Evolutionary conservation across 2,797 vertebrate genomes (phyloP), one percentile per base, ranked within the genome.

Genomic region (Orestias chungarensis): DNA sequence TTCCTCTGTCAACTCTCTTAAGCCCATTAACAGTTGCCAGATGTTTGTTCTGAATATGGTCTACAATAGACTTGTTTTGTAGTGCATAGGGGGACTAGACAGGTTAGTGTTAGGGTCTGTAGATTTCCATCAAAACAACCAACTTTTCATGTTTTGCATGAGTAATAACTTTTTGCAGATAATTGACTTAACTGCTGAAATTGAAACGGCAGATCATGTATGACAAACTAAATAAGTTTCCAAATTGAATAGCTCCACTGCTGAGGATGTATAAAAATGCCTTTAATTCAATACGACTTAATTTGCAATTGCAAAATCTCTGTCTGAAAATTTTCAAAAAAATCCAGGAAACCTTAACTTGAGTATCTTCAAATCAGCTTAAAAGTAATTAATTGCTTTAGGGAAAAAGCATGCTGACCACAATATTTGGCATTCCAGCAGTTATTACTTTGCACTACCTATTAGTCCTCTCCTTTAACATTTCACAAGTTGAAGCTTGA

Each of bases 11-110:
- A 91, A 88, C 87, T 90, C 91, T 90, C 79, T 62, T 64, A 77
- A 81, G 74, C 90, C 91, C 93, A 94, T 94, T 94, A 94, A 92
- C 93, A 91, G 59, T 64, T 73, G 74, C 93, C 94, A 95, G 93
- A 95, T 95, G 95, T 93, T 84, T 88, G 88, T 90, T 90, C 74
- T 80, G 83, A 85, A 88, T 77, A 82, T 82, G 88, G 79, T 91
- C 85, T 73, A 70, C 71, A 85, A 74, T 65, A 82, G 82, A 85
- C 86, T 87, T 86, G 84, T 85, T 87, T 86, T 84, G 70, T 73
- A 66, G 74, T 75, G 74, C 78, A 73, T 68, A 52, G 76, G 67
- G 59, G 46, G 55, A 44, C 33, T 57, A 65, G 72, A 68, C n/a
- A n/a, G n/a, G n/a, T n/a, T n/a, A n/a, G n/a, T n/a, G n/a, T n/a